phyloP scores from a whole-genome alignment of 2,888 invertebrate genomes.

The Odontothrips loti region DNA sequence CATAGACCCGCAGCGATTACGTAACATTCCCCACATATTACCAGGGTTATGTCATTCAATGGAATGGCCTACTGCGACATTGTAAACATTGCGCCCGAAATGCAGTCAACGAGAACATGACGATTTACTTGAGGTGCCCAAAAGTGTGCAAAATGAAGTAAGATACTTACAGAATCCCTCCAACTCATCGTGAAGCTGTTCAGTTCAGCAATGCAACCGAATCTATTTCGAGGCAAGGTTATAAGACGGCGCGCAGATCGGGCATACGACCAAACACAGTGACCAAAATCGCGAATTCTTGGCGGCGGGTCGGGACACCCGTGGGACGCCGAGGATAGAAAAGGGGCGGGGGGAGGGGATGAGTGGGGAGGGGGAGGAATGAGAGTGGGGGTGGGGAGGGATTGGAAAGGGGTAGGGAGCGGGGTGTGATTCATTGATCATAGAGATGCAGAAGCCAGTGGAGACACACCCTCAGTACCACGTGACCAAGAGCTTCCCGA shows the following conservation, averaged over 20 bases:
- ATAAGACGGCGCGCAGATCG: background rate
- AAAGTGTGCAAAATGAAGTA: background rate
- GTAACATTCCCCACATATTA: background rate
- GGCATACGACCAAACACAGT: constrained; percentile 15
- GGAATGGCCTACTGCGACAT: background rate
- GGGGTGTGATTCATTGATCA: background rate
- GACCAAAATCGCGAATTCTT: constrained; percentile 1
- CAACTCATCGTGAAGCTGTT: constrained; percentile 10
- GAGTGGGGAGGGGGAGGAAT: background rate
- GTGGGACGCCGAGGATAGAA: background rate
- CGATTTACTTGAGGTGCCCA: background rate
- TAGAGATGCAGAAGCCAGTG: background rate
- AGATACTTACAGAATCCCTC: constrained; percentile 13
- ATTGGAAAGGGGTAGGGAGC: background rate
- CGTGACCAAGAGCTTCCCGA: background rate
- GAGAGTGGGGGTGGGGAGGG: background rate
- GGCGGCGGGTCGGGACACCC: background rate
- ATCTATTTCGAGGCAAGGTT: constrained; percentile 25
- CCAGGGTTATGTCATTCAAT: background rate
- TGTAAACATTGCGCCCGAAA: background rate
- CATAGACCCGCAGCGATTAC: background rate
- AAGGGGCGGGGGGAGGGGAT: background rate
- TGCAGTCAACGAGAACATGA: background rate
- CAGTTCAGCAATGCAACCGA: background rate
- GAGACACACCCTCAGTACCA: background rate